Evolutionary conservation across 2,113 vertebrate species (phyloP).

Genomic region (Leptosomus discolor): DNA sequence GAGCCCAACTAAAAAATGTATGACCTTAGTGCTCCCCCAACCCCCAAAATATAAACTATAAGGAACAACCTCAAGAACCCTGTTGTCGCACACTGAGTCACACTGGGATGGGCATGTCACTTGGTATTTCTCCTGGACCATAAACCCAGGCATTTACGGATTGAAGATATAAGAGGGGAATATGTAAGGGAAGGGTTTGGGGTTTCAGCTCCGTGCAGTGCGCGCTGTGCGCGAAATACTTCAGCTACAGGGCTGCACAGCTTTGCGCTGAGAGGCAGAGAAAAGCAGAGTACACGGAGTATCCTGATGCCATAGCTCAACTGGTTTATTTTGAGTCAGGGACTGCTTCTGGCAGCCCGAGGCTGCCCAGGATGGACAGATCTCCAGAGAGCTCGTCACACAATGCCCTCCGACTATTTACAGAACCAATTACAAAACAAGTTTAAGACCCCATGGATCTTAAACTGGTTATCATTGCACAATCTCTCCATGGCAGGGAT

Average conservation of each 20-base stretch:
- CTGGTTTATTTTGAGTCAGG: not conserved
- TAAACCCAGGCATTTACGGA: not conserved
- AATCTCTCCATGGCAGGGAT: not conserved
- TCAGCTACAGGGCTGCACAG: not conserved
- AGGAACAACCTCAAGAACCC: not conserved
- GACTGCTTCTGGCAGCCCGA: not conserved
- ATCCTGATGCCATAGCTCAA: not conserved
- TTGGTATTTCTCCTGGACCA: not conserved
- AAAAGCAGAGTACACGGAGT: not conserved
- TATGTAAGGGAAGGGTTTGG: not conserved
- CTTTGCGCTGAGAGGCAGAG: not conserved
- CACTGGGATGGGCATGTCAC: not conserved
- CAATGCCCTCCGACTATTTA: not conserved
- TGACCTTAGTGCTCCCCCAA: not conserved
- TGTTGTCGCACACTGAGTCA: not conserved
- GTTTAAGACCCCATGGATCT: not conserved
- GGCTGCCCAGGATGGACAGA: not conserved
- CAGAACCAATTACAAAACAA: not conserved
- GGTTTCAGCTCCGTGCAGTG: not conserved
- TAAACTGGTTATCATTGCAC: not conserved
- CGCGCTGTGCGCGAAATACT: not conserved
- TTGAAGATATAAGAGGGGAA: not conserved
- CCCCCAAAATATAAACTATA: not conserved
- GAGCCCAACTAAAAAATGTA: not conserved
- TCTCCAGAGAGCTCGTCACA: not conserved